Evolutionary conservation across 2,797 vertebrate species (phyloP).

Genomic region (Diplodus puntazzo): DNA sequence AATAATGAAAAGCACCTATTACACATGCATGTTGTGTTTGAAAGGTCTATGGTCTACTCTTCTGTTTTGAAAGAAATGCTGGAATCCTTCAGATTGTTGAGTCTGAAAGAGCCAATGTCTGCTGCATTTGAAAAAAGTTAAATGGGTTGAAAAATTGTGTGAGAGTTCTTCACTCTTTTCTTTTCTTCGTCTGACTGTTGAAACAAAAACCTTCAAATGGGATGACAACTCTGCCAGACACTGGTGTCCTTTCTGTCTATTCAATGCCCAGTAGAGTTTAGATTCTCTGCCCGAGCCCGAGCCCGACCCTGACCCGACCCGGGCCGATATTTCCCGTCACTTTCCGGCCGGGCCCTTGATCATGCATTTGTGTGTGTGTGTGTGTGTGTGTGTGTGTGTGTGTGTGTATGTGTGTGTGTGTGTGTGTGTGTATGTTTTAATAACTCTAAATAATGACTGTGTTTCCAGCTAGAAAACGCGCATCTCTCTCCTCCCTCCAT

Average conservation of each 20-base stretch:
- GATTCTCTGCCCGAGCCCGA: no score
- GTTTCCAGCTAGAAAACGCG: no score
- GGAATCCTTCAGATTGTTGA: conserved; percentile 37
- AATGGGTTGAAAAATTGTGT: conserved; percentile 26
- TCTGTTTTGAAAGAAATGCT: conserved; percentile 17
- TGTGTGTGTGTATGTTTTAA: no score
- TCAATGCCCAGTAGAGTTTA: no score
- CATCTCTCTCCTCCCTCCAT: no score
- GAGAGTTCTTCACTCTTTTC: conserved; percentile 16
- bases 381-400: no score
- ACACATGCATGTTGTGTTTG: neutral
- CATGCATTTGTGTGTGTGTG: no score
- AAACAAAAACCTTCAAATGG: conserved; percentile 23
- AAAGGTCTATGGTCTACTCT: neutral
- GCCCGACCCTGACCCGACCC: no score
- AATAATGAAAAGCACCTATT: conserved; percentile 12
- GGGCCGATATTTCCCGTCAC: no score
- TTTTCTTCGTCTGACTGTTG: neutral
- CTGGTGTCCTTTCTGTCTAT: neutral
- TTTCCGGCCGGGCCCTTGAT: no score
- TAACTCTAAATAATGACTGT: no score
- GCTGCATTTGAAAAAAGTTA: conserved; percentile 11
- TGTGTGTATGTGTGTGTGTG: no score
- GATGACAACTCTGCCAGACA: conserved; percentile 11
- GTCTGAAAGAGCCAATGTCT: conserved; percentile 9